Conservation (phyloP, 1,140 invertebrate species). For the Ptiloglossa arizonensis region DNA sequence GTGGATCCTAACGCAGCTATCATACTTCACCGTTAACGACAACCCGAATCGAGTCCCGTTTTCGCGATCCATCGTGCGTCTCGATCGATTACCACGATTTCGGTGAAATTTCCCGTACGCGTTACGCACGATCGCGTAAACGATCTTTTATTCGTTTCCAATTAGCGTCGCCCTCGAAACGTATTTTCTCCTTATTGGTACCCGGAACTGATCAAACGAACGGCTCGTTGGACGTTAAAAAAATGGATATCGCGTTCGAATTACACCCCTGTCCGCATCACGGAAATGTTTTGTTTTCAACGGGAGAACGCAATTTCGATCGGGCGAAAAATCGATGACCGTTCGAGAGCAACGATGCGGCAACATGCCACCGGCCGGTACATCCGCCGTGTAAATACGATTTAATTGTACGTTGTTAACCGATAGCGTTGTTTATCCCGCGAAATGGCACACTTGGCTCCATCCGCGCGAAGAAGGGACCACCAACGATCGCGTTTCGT, state of each 20-base stretch:
- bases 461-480: not conserved
- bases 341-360: slow-evolving; percentile 12
- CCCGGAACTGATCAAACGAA: slow-evolving; percentile 18
- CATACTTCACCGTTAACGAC: no score
- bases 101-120: no score
- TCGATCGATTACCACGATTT: no score
- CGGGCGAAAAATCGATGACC: slow-evolving; percentile 17
- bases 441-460: slow-evolving; percentile 6
- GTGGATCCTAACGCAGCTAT: no score
- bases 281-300: not conserved
- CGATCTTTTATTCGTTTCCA: not conserved
- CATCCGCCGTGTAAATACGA: slow-evolving; percentile 5
- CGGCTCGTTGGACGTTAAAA: slow-evolving; percentile 6
- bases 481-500: not conserved
- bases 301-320: slow-evolving; percentile 15
- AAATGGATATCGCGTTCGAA: no score
- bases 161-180: not conserved
- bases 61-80: no score
- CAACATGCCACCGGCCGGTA: not conserved
- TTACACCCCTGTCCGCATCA: no score
- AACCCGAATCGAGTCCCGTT: no score
- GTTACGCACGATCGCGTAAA: no score
- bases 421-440: slow-evolving; percentile 3
- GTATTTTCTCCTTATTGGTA: not conserved
- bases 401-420: slow-evolving; percentile 8